Evolutionary conservation across 2,888 invertebrate genomes (phyloP).

Genomic region (Tetragnatha montana): DNA sequence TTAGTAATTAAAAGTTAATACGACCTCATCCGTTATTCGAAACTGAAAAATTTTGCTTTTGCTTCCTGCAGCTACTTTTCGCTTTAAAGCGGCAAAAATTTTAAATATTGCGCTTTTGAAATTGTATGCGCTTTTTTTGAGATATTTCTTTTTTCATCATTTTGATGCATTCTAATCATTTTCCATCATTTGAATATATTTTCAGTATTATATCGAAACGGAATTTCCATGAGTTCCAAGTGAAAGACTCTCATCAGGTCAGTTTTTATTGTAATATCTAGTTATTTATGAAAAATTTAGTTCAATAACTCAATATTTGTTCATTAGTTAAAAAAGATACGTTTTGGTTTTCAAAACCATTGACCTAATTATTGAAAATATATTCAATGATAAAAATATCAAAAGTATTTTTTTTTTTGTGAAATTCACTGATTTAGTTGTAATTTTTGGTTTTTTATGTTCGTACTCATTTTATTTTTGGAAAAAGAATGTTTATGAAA

Average conservation of each 20-base stretch:
- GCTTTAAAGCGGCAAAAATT: neutral
- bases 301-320: neutral
- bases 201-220: slow-evolving; percentile 71
- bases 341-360: neutral
- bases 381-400: slow-evolving; percentile 35
- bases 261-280: slow-evolving; percentile 62
- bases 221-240: slow-evolving; percentile 69
- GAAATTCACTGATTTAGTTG: no score
- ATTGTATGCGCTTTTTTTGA: slow-evolving; percentile 21
- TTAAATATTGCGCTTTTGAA: slow-evolving; percentile 25
- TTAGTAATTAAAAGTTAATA: neutral
- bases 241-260: slow-evolving; percentile 61
- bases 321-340: neutral
- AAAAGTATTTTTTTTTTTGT: no score
- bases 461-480: no score
- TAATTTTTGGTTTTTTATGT: no score
- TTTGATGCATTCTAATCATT: slow-evolving; percentile 60
- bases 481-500: no score
- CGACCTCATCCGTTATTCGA: neutral
- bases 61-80: slow-evolving; percentile 6
- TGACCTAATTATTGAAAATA: slow-evolving; percentile 55
- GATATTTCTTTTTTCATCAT: slow-evolving; percentile 29
- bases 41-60: neutral
- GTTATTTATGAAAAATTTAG: slow-evolving; percentile 25
- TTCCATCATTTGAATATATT: slow-evolving; percentile 71